A percentile compares a stretch with the other conserved stretches of the same genome.
Conservation (phyloP, 2,113 vertebrate genomes). For the Echinops telfairi region DNA sequence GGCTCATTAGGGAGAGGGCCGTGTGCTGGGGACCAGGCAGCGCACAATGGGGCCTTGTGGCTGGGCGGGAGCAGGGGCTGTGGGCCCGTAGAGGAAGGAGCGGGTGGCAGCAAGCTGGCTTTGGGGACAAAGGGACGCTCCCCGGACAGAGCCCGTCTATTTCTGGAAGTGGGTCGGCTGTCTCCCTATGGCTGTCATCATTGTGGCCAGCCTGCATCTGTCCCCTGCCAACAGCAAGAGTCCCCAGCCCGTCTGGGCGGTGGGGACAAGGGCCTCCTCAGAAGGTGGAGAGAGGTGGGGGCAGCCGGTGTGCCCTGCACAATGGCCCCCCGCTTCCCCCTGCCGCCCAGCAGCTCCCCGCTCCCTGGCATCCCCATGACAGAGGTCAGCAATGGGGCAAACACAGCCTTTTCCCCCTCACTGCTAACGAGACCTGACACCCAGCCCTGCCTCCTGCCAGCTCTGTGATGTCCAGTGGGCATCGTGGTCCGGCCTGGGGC, state of each 20-base stretch:
- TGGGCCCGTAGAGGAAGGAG: slow-evolving; percentile 85
- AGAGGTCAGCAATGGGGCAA: not conserved
- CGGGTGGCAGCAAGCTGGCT: slow-evolving; percentile 82
- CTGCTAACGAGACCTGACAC: slow-evolving; percentile 21
- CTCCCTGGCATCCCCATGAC: not conserved
- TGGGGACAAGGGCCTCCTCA: accelerated
- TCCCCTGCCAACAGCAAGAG: slow-evolving; percentile 13
- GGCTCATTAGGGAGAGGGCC: slow-evolving; percentile 73
- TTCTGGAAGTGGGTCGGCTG: slow-evolving; percentile 90
- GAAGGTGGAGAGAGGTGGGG: slow-evolving; percentile 30
- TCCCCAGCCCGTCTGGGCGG: not conserved
- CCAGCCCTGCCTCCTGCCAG: not conserved
- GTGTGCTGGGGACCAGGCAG: slow-evolving; percentile 67
- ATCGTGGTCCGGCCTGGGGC: not conserved
- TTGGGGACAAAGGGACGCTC: slow-evolving; percentile 86
- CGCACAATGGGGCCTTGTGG: slow-evolving; percentile 76
- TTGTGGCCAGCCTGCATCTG: slow-evolving; percentile 26
- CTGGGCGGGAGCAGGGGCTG: slow-evolving; percentile 39
- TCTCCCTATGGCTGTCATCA: slow-evolving; percentile 79
- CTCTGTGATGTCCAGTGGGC: not conserved
- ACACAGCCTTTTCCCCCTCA: not conserved
- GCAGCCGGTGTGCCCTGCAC: not conserved
- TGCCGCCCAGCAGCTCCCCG: not conserved
- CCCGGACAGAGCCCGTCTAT: slow-evolving; percentile 87
- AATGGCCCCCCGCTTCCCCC: not conserved